phyloP scores from a whole-genome alignment of 2,797 vertebrate species.

The Poeciliopsis turneri region DNA sequence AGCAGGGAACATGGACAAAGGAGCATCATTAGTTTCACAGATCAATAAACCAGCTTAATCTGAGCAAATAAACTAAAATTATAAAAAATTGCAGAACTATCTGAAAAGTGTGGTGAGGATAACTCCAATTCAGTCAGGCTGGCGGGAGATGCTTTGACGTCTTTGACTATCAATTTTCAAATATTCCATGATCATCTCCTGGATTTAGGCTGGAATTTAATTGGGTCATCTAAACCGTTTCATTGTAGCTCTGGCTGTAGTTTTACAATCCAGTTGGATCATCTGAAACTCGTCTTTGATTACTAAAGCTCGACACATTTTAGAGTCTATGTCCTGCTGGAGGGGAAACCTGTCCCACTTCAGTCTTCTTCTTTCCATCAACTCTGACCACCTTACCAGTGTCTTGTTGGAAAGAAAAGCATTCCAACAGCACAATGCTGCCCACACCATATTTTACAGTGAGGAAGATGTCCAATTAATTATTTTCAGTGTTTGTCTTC shows the following conservation, averaged over 20 bases:
- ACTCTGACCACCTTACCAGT: not conserved
- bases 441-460: not conserved
- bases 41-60: not conserved
- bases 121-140: not conserved
- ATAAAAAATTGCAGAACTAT: not conserved
- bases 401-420: not conserved
- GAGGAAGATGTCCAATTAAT: not conserved
- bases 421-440: not conserved
- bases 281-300: not conserved
- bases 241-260: not conserved
- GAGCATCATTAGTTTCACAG: not conserved
- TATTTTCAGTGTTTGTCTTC: not conserved
- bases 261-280: not conserved
- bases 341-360: not conserved
- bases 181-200: not conserved
- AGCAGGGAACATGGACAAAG: conserved; percentile 42
- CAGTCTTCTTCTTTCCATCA: not conserved
- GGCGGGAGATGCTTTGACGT: not conserved
- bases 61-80: not conserved
- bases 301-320: not conserved
- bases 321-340: not conserved
- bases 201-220: not conserved
- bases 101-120: not conserved
- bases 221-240: not conserved
- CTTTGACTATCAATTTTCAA: not conserved